Conservation (phyloP, 2,113 vertebrate genomes). For the Morone saxatilis region DNA sequence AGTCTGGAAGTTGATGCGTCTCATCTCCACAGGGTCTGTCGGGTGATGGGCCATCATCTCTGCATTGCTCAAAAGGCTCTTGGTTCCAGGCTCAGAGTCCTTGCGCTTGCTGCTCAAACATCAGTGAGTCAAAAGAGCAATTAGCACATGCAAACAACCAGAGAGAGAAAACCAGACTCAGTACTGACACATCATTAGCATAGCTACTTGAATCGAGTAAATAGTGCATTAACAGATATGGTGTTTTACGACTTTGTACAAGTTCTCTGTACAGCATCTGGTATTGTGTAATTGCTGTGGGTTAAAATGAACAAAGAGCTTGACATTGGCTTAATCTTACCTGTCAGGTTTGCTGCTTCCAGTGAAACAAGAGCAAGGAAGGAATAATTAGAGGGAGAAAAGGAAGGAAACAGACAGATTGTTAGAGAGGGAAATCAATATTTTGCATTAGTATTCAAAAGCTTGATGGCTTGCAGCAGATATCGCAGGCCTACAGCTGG, state of each 20-base stretch:
- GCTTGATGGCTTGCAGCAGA: constrained; percentile 75
- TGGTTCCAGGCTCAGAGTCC: constrained; percentile 95
- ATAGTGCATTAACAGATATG: constrained; percentile 41
- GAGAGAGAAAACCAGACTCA: constrained; percentile 24
- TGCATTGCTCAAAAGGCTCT: constrained; percentile 94
- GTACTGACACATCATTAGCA: constrained; percentile 51
- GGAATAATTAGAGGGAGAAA: constrained; percentile 72
- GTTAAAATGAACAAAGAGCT: constrained; percentile 69
- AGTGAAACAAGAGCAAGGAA: constrained; percentile 68
- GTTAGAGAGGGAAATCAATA: constrained; percentile 81
- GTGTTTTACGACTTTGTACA: constrained; percentile 46
- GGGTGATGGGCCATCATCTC: constrained; percentile 96
- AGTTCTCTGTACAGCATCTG: constrained; percentile 27
- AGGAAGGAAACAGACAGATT: constrained; percentile 78
- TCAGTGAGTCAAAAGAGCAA: constrained; percentile 63
- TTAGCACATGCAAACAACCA: constrained; percentile 58
- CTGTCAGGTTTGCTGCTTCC: constrained; percentile 98
- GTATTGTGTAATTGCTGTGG: constrained; percentile 58
- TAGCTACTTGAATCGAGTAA: constrained; percentile 31
- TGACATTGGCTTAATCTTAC: constrained; percentile 86
- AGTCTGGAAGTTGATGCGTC: constrained; percentile 98
- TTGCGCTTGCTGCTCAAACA: constrained; percentile 91
- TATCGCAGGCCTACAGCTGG: constrained; percentile 53
- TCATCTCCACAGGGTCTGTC: constrained; percentile 98
- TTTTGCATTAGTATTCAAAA: constrained; percentile 83